Conservation (phyloP, 2,888 invertebrate genomes). For the Cistogaster globosa region DNA sequence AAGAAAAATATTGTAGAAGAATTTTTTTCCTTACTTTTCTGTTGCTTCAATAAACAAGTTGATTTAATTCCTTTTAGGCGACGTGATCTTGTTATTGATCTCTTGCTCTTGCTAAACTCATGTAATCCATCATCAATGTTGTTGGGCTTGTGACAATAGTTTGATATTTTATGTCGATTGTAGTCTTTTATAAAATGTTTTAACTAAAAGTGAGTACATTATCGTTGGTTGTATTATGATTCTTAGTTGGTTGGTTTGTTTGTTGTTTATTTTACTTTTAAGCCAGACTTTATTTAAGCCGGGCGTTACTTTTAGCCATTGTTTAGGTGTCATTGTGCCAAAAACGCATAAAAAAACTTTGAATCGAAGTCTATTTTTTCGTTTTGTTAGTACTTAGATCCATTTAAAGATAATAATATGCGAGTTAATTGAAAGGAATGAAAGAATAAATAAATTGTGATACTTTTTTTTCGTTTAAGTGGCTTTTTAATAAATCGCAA, state of each 20-base stretch:
- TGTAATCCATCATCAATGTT: constrained; percentile 70
- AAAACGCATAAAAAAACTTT: constrained; percentile 12
- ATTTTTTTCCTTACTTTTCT: neutral
- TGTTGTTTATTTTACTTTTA: constrained; percentile 10
- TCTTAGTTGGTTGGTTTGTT: constrained; percentile 14
- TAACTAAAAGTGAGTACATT: constrained; percentile 70
- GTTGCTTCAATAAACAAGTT: constrained; percentile 46
- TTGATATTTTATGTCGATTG: constrained; percentile 68
- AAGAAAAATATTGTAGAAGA: constrained; percentile 12
- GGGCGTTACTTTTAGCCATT: constrained; percentile 62
- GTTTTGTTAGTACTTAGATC: constrained; percentile 61
- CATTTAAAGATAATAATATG: constrained; percentile 59
- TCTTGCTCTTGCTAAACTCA: constrained; percentile 57
- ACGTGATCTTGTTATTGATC: constrained; percentile 73
- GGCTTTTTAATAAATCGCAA: constrained; percentile 26
- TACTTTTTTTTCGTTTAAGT: constrained; percentile 11
- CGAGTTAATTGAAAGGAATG: constrained; percentile 35
- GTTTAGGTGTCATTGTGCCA: constrained; percentile 62
- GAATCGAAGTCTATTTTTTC: constrained; percentile 13
- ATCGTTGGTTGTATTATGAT: constrained; percentile 28
- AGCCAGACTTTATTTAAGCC: constrained; percentile 46
- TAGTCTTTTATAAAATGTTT: constrained; percentile 61
- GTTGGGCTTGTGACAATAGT: constrained; percentile 67
- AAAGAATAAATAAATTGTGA: constrained; percentile 4
- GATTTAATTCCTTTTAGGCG: constrained; percentile 59